Evolutionary conservation across 2,113 vertebrate genomes (phyloP).

Genomic region (Hyperoodon ampullatus): DNA sequence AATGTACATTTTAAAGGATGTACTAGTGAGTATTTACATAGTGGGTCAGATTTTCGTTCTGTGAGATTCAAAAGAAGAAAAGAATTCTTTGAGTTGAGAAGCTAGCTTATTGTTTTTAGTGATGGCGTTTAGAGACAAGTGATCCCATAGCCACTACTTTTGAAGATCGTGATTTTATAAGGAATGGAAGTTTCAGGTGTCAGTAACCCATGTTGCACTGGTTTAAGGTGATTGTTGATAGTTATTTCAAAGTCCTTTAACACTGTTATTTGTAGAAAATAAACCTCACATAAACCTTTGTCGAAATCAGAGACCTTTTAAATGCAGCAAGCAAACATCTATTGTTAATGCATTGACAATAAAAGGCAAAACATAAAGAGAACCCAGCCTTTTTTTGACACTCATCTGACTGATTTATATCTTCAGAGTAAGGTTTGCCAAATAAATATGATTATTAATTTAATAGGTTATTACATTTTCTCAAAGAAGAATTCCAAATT

Average conservation of each 20-base stretch:
- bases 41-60: constrained; percentile 64
- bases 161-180: constrained; percentile 73
- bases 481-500: constrained; percentile 4
- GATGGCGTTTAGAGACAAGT: constrained; percentile 65
- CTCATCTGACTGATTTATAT: not conserved
- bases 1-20: constrained; percentile 70
- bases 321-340: not conserved
- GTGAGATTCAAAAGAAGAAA: constrained; percentile 71
- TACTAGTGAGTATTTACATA: constrained; percentile 51
- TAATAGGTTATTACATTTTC: not conserved
- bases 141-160: constrained; percentile 53
- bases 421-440: not conserved
- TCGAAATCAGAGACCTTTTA: not conserved
- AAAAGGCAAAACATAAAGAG: not conserved
- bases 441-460: constrained; percentile 21
- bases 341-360: not conserved
- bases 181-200: constrained; percentile 62
- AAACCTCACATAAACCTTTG: constrained; percentile 29
- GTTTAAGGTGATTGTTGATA: constrained; percentile 35
- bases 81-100: constrained; percentile 63
- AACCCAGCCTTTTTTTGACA: not conserved
- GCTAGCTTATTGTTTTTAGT: constrained; percentile 54
- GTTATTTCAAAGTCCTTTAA: constrained; percentile 53
- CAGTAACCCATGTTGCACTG: not conserved
- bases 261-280: constrained; percentile 49